Conservation (phyloP, 1,140 invertebrate genomes). For the Anastatus disparis region DNA sequence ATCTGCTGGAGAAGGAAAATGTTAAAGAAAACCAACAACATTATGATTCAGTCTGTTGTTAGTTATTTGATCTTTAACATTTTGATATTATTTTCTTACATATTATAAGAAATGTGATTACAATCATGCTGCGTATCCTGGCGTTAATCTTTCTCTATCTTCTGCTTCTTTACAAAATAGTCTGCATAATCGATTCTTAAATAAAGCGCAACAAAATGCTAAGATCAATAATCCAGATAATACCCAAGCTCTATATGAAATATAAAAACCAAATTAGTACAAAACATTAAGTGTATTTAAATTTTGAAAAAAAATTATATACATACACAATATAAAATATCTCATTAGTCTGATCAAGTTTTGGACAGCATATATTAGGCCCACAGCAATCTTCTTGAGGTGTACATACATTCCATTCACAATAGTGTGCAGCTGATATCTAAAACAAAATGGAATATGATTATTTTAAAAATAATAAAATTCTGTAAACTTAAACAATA, state of each 20-base stretch:
- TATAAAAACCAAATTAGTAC: slow-evolving; percentile 3
- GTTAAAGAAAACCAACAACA: not conserved
- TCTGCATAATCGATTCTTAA: not conserved
- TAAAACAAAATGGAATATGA: not conserved
- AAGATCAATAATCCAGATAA: slow-evolving; percentile 6
- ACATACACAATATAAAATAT: slow-evolving; percentile 9
- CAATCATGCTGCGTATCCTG: not conserved
- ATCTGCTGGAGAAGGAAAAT: not conserved
- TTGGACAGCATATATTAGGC: slow-evolving; percentile 32
- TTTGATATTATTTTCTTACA: slow-evolving; percentile 6
- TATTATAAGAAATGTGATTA: not conserved
- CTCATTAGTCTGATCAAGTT: not conserved
- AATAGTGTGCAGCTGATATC: slow-evolving; percentile 33
- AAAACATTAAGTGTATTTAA: not conserved
- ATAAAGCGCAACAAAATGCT: slow-evolving; percentile 5
- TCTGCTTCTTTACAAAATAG: not conserved
- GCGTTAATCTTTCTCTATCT: not conserved
- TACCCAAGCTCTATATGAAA: slow-evolving; percentile 16
- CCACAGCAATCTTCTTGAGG: slow-evolving; percentile 36
- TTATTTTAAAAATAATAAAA: no score
- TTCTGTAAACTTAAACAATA: no score
- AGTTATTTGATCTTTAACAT: not conserved
- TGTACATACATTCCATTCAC: slow-evolving; percentile 28
- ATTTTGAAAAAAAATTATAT: no score
- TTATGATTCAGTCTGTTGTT: not conserved